Evolutionary conservation across 1,140 invertebrate genomes (phyloP).

Genomic region (Amphibalanus amphitrite): DNA sequence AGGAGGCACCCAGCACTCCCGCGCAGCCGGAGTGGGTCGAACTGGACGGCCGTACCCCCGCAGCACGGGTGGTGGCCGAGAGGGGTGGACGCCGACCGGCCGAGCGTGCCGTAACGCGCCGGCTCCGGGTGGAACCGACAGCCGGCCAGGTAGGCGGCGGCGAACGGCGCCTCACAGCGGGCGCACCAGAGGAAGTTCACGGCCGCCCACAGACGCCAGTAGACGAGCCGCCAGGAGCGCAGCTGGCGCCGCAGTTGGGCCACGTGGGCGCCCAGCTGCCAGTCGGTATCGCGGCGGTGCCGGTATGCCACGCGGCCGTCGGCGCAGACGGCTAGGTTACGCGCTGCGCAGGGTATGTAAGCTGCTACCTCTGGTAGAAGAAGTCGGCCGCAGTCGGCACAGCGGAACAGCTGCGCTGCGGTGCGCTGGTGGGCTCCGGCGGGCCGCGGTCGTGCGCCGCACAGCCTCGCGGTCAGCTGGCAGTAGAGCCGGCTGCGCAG

Average conservation of each 20-base stretch:
- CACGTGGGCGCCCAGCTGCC: conserved; percentile 70
- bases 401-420: conserved; percentile 51
- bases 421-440: conserved; percentile 56
- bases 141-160: conserved; percentile 52
- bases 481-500: conserved; percentile 63
- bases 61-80: conserved; percentile 59
- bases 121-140: conserved; percentile 50
- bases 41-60: conserved; percentile 58
- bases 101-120: conserved; percentile 41
- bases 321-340: neutral
- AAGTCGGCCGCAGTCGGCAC: conserved; percentile 23
- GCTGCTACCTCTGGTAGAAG: neutral
- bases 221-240: conserved; percentile 71
- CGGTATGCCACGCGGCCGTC: neutral
- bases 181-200: conserved; percentile 61
- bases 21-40: conserved; percentile 39
- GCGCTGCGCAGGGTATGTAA: neutral
- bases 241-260: conserved; percentile 51
- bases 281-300: conserved; percentile 40
- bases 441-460: conserved; percentile 47
- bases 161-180: conserved; percentile 53
- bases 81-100: conserved; percentile 14
- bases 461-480: conserved; percentile 56
- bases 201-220: conserved; percentile 77
- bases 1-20: neutral